Evolutionary conservation across 2,888 invertebrate genomes (phyloP).

Genomic region (Crepidodera aurea): DNA sequence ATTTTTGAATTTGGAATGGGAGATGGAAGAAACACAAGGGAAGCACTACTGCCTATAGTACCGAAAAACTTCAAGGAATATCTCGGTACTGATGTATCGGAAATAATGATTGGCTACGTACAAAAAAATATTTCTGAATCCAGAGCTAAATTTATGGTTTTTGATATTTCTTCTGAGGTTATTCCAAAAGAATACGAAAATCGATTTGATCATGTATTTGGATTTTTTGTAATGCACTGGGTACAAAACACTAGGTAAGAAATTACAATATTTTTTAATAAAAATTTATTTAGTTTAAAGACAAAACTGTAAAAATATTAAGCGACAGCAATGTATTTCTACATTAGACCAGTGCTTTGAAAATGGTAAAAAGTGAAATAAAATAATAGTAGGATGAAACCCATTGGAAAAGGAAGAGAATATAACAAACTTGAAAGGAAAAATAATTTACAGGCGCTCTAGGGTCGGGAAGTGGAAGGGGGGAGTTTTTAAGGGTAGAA

Average conservation of each 20-base stretch:
- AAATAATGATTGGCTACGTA: constrained; percentile 24
- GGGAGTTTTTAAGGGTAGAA: too few relatives aligned
- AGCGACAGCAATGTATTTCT: too few relatives aligned
- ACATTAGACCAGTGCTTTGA: too few relatives aligned
- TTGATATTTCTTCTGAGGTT: constrained; percentile 20
- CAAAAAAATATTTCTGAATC: not conserved
- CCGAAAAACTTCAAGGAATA: constrained; percentile 26
- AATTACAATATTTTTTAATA: not conserved
- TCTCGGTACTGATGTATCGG: constrained; percentile 27
- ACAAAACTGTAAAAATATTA: too few relatives aligned
- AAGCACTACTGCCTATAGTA: constrained; percentile 19
- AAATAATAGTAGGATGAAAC: too few relatives aligned
- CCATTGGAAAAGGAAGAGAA: too few relatives aligned
- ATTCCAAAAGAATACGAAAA: constrained; percentile 18
- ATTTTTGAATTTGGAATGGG: constrained; percentile 79
- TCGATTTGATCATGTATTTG: constrained; percentile 30
- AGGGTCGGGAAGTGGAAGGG: too few relatives aligned
- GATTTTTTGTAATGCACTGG: constrained; percentile 33
- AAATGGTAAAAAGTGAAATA: too few relatives aligned
- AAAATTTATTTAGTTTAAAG: too few relatives aligned
- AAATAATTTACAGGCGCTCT: too few relatives aligned
- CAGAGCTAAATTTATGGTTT: constrained; percentile 15
- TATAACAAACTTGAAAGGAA: too few relatives aligned
- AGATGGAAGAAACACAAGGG: constrained; percentile 71
- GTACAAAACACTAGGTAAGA: constrained; percentile 30